Conservation (phyloP, 2,113 vertebrate genomes). For the Heterocephalus glaber region DNA sequence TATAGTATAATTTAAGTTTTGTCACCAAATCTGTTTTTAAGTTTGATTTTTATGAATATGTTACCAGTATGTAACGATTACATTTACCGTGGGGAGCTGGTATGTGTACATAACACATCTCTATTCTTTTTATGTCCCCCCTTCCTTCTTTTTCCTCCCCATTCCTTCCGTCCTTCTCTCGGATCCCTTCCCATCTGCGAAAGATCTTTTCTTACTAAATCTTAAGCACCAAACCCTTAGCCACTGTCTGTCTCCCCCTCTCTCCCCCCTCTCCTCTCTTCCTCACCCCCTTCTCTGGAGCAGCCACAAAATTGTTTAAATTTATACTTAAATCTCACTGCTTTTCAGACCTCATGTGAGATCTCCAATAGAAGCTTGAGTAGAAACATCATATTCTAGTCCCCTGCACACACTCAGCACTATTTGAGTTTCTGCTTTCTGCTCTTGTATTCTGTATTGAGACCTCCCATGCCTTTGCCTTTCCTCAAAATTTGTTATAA, state of each 20-base stretch:
- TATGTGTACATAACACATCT: neutral
- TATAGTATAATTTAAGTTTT: neutral
- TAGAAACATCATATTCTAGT: neutral
- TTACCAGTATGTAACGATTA: neutral
- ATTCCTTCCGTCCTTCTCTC: neutral
- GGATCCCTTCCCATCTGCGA: neutral
- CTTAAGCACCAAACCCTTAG: neutral
- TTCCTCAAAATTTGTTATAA: neutral
- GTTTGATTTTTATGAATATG: neutral
- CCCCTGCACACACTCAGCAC: neutral
- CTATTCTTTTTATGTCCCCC: neutral
- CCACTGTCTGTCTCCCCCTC: neutral
- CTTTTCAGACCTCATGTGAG: neutral
- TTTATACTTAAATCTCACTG: neutral
- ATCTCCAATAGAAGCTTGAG: neutral
- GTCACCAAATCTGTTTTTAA: neutral
- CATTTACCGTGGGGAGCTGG: neutral
- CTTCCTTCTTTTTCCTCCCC: no score
- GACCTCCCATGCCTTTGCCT: neutral
- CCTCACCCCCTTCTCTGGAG: no score
- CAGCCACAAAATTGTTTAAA: neutral
- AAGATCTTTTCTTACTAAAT: neutral
- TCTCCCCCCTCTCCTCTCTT: no score
- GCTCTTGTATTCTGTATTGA: neutral
- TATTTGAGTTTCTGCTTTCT: neutral